These are phyloP conservation scores for Cyphomyrmex costatus DNA, from an alignment of 1,140 invertebrate species.

Conservation along the genomic window DNA sequence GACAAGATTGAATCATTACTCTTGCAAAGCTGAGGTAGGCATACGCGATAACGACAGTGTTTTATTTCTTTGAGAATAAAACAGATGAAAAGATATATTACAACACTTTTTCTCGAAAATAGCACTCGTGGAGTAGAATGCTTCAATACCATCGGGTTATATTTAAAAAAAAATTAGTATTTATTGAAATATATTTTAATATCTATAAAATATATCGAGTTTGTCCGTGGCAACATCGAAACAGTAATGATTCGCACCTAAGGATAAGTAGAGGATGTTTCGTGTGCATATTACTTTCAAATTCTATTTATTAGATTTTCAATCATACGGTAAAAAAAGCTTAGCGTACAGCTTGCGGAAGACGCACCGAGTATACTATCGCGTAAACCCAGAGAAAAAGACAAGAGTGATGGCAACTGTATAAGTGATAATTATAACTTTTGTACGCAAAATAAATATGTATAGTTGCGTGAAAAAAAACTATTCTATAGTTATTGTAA, in stretches of 20 bases:
- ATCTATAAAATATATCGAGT: conserved; percentile 7
- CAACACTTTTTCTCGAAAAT: background rate
- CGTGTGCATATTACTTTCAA: conserved; percentile 9
- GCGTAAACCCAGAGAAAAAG: too few relatives aligned
- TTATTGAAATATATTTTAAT: background rate
- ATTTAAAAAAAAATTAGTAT: background rate
- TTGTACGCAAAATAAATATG: too few relatives aligned
- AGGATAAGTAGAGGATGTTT: conserved; percentile 15
- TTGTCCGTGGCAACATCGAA: conserved; percentile 3
- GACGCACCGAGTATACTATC: conserved; percentile 31
- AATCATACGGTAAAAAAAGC: conserved; percentile 22
- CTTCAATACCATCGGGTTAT: background rate
- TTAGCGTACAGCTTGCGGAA: conserved; percentile 34
- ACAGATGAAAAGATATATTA: background rate
- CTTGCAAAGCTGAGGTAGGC: conserved; percentile 40
- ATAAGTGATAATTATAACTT: too few relatives aligned
- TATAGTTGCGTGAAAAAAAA: too few relatives aligned
- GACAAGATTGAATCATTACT: conserved; percentile 38
- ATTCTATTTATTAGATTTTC: background rate
- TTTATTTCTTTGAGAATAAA: background rate
- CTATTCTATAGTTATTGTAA: too few relatives aligned
- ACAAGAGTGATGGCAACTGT: too few relatives aligned
- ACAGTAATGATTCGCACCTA: conserved; percentile 4
- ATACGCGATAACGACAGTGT: conserved; percentile 15
- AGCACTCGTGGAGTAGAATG: background rate